Base-by-base conservation (phyloP, 2,113 vertebrate species). In the Probosciger aterrimus region DNA sequence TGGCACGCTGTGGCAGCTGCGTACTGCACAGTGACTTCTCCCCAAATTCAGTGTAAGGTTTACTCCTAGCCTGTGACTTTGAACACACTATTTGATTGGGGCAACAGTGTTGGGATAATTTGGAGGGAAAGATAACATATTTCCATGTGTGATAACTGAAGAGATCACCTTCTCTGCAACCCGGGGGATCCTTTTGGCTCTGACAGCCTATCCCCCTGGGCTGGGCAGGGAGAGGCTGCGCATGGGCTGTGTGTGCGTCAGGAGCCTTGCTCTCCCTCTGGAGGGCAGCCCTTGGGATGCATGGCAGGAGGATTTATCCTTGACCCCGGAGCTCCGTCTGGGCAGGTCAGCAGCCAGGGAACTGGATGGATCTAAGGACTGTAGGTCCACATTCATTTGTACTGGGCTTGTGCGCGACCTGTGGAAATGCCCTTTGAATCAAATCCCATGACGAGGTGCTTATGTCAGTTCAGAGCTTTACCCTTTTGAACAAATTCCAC, bases 381-480 rank as follows among this genome's bases (percentile, higher is more conserved):
- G 33, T 5, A 18, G 37, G 27, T 76, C 46, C 52, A 6, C 6
- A 1, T 67, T 46, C 1, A 3, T 64, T 69, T n/a, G 31, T 53
- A 37, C 50, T 0, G 0, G 46, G 28, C n/a, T 49, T 41, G 33
- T n/a, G 44, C 57, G 1, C 35, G 44, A 49, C 4, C 39, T 80
- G 8, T 22, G 33, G 18, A 7, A 22, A 22, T 27, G 49, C 55
- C 4, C 37, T 65, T n/a, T 5, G 9, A 59, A 47, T 52, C 68
- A 23, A 77, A 57, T 46, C 75, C 7, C 37, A 4, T 13, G 19
- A 28, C 0, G 0, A 76, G 68, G 76, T 81, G 73, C 83, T 86
- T 75, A 24, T 4, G 33, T 46, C 43, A 39, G 43, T 59, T 74
- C n/a, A 46, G 74, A 30, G 46, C 71, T 75, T 75, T 35, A 43